A percentile compares a stretch with the other conserved stretches of the same genome.
phyloP scores from a whole-genome alignment of 2,888 invertebrate genomes.

The Eilema caniola region DNA sequence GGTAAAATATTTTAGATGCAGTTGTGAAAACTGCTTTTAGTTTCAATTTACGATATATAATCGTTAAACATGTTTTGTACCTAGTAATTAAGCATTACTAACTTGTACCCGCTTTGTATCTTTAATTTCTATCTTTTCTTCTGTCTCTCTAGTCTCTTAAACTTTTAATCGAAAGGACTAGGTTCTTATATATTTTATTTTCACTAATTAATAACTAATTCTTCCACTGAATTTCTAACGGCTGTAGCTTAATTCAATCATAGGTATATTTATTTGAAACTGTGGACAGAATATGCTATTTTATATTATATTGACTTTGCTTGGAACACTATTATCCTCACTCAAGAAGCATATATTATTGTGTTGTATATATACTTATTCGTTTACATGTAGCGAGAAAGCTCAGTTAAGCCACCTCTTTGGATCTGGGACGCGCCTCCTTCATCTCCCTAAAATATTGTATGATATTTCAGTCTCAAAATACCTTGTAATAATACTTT shows the following conservation, averaged over 20 bases:
- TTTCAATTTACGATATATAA: background rate
- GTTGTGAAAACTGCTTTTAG: background rate
- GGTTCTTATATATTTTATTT: too few relatives aligned
- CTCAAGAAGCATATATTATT: background rate
- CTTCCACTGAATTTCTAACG: too few relatives aligned
- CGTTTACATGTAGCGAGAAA: background rate
- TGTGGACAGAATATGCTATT: too few relatives aligned
- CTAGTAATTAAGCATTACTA: background rate
- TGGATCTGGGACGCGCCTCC: background rate
- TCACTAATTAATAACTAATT: too few relatives aligned
- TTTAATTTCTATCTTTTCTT: too few relatives aligned
- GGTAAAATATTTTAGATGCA: background rate
- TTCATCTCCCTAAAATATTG: background rate
- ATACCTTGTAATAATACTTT: background rate
- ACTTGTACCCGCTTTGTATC: background rate
- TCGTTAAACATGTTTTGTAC: background rate
- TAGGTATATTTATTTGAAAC: too few relatives aligned
- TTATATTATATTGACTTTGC: too few relatives aligned
- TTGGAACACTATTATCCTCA: background rate
- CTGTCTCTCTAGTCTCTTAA: too few relatives aligned
- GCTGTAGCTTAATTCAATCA: too few relatives aligned
- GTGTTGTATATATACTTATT: background rate
- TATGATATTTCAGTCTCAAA: background rate
- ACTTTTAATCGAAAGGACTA: too few relatives aligned
- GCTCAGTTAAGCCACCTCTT: background rate